A percentile compares a stretch with the other conserved stretches of the same genome.
These are phyloP conservation scores for Leptobrachium ailaonicum DNA, from an alignment of 2,113 vertebrate species.

Conservation along the genomic window DNA sequence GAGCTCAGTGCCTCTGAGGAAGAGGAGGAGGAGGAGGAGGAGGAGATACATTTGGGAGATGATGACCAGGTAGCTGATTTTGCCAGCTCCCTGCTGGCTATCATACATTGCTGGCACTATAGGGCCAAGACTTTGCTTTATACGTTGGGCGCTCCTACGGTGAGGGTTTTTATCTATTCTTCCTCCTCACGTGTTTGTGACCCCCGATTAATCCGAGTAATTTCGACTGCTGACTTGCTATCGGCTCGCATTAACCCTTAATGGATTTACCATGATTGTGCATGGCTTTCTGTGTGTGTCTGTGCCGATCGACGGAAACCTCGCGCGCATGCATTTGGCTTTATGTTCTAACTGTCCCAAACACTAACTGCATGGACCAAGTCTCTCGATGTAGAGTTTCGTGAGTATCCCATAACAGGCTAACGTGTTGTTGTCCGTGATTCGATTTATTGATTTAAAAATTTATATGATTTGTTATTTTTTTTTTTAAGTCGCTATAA, in stretches of 20 bases:
- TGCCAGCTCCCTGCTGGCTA: conserved; percentile 84
- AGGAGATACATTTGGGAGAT: conserved; percentile 80
- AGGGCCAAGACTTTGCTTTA: conserved; percentile 90
- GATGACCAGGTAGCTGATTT: conserved; percentile 92
- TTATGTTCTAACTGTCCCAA: background rate
- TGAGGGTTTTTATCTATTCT: conserved; percentile 73
- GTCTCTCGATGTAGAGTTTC: background rate
- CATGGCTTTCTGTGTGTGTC: background rate
- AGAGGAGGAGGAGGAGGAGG: conserved; percentile 68
- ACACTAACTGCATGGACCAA: background rate
- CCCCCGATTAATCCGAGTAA: background rate
- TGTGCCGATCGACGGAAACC: background rate
- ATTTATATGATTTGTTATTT: background rate
- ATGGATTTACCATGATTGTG: background rate
- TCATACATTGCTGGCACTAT: conserved; percentile 91
- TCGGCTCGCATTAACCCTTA: background rate
- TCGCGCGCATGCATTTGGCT: background rate
- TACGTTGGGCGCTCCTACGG: conserved; percentile 84
- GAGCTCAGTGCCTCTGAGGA: conserved; percentile 60
- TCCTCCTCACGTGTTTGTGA: background rate
- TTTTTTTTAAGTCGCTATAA: background rate
- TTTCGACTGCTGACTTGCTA: background rate
- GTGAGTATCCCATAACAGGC: background rate
- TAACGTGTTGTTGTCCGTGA: background rate
- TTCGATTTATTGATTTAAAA: background rate